Base-by-base conservation (phyloP, 1,140 invertebrate species). In the Zelostemma sp. region DNA sequence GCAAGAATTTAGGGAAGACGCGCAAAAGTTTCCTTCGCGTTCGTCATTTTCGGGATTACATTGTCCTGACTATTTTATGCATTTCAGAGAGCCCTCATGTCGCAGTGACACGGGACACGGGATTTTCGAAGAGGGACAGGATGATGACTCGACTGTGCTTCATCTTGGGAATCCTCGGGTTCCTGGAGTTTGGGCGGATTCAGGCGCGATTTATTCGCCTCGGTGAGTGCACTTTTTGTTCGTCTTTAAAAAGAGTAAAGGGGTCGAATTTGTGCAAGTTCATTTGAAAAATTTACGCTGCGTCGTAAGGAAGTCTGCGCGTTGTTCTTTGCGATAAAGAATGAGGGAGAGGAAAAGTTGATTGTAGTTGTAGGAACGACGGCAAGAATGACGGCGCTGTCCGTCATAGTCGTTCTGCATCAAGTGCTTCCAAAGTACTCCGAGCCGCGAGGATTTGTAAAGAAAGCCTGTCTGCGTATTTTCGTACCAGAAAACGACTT, bases 161-260 rank as follows among this genome's bases (percentile, higher is more conserved):
- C 18, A 62, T 80, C 49, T 45, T 83, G 8, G 73, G 63, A 16
- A 64, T 81, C 47, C 59, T 81, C 46, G 61, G 64, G 21, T 63
- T 78, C 46, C 50, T 80, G 56, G 43, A 50, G 14, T 49, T 78
- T 57, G 68, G 50, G 43, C 45, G 53, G 6, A 50, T 51, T 8
- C 58, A 62, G 43, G 68, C 57, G 48, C 65, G 75, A 54, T 4
- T 55, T 9, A 53, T 83, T 63, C 77, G 73, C 56, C 47, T 84
- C 31, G 81, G 82, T 84, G 46, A 83, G 75, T 53, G 25, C n/a
- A 51, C n/a, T n/a, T n/a, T n/a, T n/a, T n/a, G n/a, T n/a, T n/a
- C n/a, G n/a, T n/a, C n/a, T n/a, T n/a, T n/a, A n/a, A n/a, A n/a
- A n/a, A n/a, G n/a, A n/a, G n/a, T n/a, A n/a, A n/a, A n/a, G n/a